Base-by-base conservation (phyloP, 2,888 invertebrate species). In the Deroplatys truncata region DNA sequence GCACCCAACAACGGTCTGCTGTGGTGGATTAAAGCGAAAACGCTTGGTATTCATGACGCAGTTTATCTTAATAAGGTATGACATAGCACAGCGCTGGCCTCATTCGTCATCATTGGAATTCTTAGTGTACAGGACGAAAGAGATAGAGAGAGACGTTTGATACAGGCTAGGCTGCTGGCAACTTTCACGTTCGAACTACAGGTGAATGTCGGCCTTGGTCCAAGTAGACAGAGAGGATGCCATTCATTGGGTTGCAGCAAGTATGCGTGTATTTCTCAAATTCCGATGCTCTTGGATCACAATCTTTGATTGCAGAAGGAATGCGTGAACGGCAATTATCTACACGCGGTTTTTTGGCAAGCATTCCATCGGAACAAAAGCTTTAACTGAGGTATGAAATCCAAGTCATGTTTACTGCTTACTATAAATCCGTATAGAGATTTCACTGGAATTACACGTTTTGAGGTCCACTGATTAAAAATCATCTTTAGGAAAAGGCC, bases 71-170 rank as follows among this genome's bases (percentile, higher is more conserved):
- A 86, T 86, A 86, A 86, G 86, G 82, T 82, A 82, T 84, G 84
- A 84, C 25, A 31, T 20, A 28, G 84, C 29, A 25, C 82, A 7
- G 29, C 82, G 28, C 84, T 86, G 86, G 72, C 86, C 86, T 29
- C 86, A 82, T 86, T 86, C 86, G 86, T 86, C 56, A 56, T 86
- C 86, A 56, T 86, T 72, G 86, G 72, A 86, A 86, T 86, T 72
- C 86, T 56, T 72, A 72, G 56, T 20, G 56, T 72, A 72, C 56
- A 72, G 25, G 1, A 7, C 20, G 56, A 72, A 72, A 72, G 56
- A 72, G 56, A 72, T 72, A 7, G 56, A 72, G 56, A 72, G 56
- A 72, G 56, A n/a, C n/a, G 86, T 72, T 29, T 82, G 86, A 86
- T 86, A 82, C 82, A 28, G 29, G 84, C 25, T 10, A 25, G 31